Evolutionary conservation across 2,797 vertebrate genomes (phyloP).

Genomic region (Pangasius mekongensis): DNA sequence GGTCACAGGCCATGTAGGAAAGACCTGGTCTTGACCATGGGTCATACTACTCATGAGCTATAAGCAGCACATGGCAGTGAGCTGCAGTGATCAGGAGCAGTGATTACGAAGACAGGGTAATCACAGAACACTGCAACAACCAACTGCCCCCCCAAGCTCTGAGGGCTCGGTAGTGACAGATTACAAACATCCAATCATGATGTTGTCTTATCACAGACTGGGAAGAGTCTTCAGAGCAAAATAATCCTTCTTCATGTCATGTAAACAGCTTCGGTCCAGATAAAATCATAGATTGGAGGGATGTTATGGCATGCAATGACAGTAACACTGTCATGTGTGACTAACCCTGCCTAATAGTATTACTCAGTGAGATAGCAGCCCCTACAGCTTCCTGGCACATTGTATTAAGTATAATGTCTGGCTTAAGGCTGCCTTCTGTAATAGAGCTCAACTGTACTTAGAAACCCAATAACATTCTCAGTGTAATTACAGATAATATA

Average conservation of each 20-base stretch:
- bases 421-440: constrained; percentile 54
- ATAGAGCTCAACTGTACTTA: constrained; percentile 36
- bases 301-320: constrained; percentile 48
- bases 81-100: constrained; percentile 26
- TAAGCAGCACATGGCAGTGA: constrained; percentile 19
- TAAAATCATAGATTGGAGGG: constrained; percentile 23
- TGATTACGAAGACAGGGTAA: constrained; percentile 50
- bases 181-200: constrained; percentile 41
- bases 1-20: constrained; percentile 44
- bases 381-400: constrained; percentile 51
- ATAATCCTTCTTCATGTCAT: constrained; percentile 7
- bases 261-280: constrained; percentile 13
- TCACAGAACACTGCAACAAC: constrained; percentile 37
- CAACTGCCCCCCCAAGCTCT: neutral
- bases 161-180: constrained; percentile 9
- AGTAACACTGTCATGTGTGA: constrained; percentile 51
- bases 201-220: constrained; percentile 32
- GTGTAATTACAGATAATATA: constrained; percentile 17
- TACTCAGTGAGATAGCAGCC: constrained; percentile 44
- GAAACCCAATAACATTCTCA: neutral
- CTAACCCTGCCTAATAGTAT: constrained; percentile 57
- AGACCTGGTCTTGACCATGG: constrained; percentile 33
- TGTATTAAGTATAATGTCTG: constrained; percentile 54
- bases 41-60: constrained; percentile 40
- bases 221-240: constrained; percentile 14